phyloP scores from a whole-genome alignment of 1,140 invertebrate genomes.

The Archegozetes longisetosus region DNA sequence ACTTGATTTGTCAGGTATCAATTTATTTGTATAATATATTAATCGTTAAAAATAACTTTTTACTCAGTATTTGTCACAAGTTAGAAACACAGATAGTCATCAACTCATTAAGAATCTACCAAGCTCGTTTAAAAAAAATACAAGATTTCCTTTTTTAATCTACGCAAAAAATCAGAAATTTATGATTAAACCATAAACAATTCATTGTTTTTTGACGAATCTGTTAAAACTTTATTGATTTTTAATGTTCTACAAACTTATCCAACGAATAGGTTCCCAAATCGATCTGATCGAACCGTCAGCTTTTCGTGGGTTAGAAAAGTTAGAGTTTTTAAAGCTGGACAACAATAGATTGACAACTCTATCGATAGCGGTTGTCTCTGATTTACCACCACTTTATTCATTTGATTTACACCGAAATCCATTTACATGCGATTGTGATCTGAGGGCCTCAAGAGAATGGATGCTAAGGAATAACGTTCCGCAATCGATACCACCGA shows the following conservation, averaged over 20 bases:
- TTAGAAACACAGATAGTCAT: too few relatives aligned
- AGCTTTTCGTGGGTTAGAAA: conserved; percentile 52
- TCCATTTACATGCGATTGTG: conserved; percentile 64
- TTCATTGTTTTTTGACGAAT: too few relatives aligned
- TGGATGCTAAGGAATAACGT: conserved; percentile 63
- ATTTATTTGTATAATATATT: not conserved
- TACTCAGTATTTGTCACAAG: too few relatives aligned
- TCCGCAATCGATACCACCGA: conserved; percentile 47
- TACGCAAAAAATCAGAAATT: too few relatives aligned
- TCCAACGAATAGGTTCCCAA: conserved; percentile 45
- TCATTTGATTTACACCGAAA: conserved; percentile 55
- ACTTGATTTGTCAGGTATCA: conserved; percentile 15
- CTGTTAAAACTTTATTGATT: too few relatives aligned
- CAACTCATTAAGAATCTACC: too few relatives aligned
- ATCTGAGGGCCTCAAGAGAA: conserved; percentile 46
- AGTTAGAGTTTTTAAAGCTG: conserved; percentile 53
- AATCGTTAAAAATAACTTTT: not conserved
- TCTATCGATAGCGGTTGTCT: conserved; percentile 30
- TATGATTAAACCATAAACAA: too few relatives aligned
- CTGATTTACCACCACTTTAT: conserved; percentile 46
- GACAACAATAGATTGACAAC: conserved; percentile 51
- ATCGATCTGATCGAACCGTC: conserved; percentile 49
- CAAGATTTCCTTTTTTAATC: too few relatives aligned
- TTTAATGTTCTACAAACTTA: not conserved
- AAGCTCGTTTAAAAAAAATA: too few relatives aligned